Evolutionary conservation across 2,113 vertebrate genomes (phyloP), one percentile per base, ranked within the genome.

Genomic region (Actenoides lindsayi): DNA sequence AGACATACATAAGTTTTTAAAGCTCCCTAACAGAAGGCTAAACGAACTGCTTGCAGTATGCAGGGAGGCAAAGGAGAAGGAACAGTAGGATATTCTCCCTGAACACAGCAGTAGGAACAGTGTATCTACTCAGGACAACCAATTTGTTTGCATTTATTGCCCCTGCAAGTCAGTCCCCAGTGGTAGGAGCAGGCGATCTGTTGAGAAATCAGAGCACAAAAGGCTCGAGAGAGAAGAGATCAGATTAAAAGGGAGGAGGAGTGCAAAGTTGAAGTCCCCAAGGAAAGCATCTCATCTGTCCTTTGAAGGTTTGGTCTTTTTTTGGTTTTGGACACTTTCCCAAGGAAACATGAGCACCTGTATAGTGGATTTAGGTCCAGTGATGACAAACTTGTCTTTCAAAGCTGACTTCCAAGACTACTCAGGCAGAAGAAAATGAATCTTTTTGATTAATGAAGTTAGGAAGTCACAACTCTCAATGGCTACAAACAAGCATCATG

Each of bases 101-200:
- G 73, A 56, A 44, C 16, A 37, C 48, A 77, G 42, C 18, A 25
- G 21, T 5, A 73, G 24, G n/a, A 42, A 44, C 24, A 42, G 44
- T 3, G 0, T 3, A 35, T 10, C 65, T 48, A 0, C 4, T 19
- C 37, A 48, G 50, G 30, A 79, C 27, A 67, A 57, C 20, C 54
- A 46, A 41, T 11, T 11, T 2, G 2, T 6, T 12, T 48, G 50
- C 4, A 16, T 31, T 54, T 33, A 39, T 4, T 33, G 17, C 20
- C 31, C 68, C 15, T 62, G 65, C 51, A 46, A 1, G 2, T 46
- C 37, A 62, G 60, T 51, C 7, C 28, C 50, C 63, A 30, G 59
- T 2, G 0, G 33, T 0, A 23, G 63, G 46, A 59, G 69, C 39
- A 74, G 64, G 33, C 0, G 6, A 24, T 24, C 30, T 82, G 56